Conservation (phyloP, 2,113 vertebrate species). For the Microtus montanus region DNA sequence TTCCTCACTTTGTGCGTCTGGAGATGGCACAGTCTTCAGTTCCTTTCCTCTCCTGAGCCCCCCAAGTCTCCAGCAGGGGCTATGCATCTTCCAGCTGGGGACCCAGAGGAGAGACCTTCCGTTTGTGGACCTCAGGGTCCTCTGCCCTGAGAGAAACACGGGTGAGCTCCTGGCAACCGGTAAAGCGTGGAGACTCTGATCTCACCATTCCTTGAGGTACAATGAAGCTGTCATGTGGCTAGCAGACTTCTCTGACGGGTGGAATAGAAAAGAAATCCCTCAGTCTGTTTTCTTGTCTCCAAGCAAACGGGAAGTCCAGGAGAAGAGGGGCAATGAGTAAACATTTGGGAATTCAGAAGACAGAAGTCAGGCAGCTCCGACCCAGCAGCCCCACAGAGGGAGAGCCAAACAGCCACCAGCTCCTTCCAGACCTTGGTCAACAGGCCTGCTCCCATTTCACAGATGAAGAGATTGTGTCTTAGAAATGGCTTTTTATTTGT, state of each 20-base stretch:
- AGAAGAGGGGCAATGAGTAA: too few species aligned
- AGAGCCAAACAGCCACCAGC: too few species aligned
- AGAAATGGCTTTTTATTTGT: not conserved
- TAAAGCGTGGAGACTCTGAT: not conserved
- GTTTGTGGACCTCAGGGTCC: not conserved
- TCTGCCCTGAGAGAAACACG: not conserved
- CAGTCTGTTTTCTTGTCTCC: not conserved
- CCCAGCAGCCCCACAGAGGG: not conserved
- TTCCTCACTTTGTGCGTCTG: not conserved
- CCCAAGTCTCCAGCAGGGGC: not conserved
- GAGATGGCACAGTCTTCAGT: not conserved
- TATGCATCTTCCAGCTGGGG: not conserved
- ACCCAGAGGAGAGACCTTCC: not conserved
- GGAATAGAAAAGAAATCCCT: not conserved
- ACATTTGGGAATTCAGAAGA: not conserved
- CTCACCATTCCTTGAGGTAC: not conserved
- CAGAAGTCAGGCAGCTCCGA: not conserved
- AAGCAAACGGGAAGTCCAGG: not conserved
- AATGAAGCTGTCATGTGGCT: not conserved
- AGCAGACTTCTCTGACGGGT: not conserved
- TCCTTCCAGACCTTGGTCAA: not conserved
- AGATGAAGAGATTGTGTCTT: not conserved
- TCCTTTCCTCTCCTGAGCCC: not conserved
- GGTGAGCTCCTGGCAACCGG: not conserved
- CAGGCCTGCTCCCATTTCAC: not conserved